Evolutionary conservation across 23 tunicate genomes (phyloP).

Genomic region (Trididemnum nubilum): DNA sequence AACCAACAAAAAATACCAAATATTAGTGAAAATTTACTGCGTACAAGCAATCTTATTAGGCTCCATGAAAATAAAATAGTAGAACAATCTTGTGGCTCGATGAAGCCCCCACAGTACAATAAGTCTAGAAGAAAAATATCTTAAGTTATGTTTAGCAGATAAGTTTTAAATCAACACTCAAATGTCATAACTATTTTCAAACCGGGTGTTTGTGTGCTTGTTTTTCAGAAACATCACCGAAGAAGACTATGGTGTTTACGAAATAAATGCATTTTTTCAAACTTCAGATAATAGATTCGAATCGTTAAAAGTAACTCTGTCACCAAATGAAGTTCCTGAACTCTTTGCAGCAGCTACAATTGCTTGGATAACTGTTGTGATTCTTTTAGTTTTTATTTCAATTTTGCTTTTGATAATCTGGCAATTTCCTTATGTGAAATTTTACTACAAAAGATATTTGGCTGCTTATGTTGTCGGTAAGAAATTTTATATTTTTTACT

Average conservation of each 20-base stretch:
- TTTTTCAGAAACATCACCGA: background rate
- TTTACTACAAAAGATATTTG: constrained; percentile 1
- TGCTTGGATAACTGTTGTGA: background rate
- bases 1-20: too few relatives aligned
- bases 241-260: background rate
- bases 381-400: background rate
- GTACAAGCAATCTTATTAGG: too few relatives aligned
- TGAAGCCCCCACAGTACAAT: too few relatives aligned
- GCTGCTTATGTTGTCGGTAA: background rate
- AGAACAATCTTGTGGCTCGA: too few relatives aligned
- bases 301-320: background rate
- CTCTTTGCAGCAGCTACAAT: background rate
- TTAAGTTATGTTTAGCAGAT: too few relatives aligned
- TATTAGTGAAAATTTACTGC: too few relatives aligned
- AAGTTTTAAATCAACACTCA: too few relatives aligned
- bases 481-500: too few relatives aligned
- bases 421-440: background rate
- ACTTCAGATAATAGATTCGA: background rate
- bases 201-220: too few relatives aligned
- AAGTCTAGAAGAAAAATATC: too few relatives aligned
- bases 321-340: background rate
- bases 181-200: too few relatives aligned
- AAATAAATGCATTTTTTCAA: background rate
- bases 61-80: too few relatives aligned
- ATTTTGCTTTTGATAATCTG: background rate